A percentile compares a stretch with the other conserved stretches of the same genome.
Conservation (phyloP, 2,797 vertebrate genomes). For the Mallotus villosus region DNA sequence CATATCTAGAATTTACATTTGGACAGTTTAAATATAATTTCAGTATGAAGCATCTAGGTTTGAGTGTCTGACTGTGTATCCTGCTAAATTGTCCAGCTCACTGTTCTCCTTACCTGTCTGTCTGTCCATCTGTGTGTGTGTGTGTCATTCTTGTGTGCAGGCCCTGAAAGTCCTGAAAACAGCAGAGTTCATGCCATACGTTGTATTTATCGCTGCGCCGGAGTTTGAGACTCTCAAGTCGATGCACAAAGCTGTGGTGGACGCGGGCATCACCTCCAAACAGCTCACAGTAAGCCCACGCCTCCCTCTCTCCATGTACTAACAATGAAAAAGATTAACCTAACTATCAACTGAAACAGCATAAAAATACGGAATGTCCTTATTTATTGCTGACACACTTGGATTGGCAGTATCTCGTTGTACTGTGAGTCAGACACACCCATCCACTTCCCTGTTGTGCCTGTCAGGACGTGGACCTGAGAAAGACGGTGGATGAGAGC, state of each 20-base stretch:
- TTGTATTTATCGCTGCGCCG: slow-evolving; percentile 94
- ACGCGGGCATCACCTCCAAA: slow-evolving; percentile 93
- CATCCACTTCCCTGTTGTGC: slow-evolving; percentile 13
- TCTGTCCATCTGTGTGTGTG: neutral
- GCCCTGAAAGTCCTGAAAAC: slow-evolving; percentile 94
- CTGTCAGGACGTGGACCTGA: slow-evolving; percentile 90
- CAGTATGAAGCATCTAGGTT: neutral
- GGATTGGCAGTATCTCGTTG: too few relatives aligned
- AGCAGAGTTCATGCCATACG: slow-evolving; percentile 97
- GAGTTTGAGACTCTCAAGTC: slow-evolving; percentile 90
- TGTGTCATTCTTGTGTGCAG: slow-evolving; percentile 60
- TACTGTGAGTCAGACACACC: neutral
- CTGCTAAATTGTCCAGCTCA: neutral
- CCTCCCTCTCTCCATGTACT: neutral
- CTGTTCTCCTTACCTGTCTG: neutral
- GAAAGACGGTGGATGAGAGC: slow-evolving; percentile 96
- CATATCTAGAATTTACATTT: too few relatives aligned
- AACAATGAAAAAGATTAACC: neutral
- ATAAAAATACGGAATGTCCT: neutral
- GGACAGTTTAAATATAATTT: neutral
- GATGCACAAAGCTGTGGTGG: slow-evolving; percentile 96
- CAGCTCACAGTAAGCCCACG: slow-evolving; percentile 86
- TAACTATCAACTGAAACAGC: neutral
- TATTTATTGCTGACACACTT: too few relatives aligned
- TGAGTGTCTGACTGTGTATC: neutral